These are phyloP conservation scores for Dipodomys spectabilis DNA, from an alignment of 2,113 vertebrate species.

Conservation along the genomic window DNA sequence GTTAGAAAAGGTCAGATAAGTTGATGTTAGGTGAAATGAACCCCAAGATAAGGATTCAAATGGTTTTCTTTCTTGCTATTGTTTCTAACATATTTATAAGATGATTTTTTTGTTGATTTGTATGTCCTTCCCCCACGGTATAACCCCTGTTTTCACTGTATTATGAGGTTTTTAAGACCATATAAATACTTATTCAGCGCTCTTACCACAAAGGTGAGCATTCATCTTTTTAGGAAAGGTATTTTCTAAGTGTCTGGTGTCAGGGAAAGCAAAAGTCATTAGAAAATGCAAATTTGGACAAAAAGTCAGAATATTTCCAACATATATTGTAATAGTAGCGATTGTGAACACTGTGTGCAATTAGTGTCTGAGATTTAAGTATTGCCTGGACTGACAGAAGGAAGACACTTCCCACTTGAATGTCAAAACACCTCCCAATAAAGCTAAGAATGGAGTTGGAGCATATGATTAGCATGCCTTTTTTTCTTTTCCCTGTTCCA, in stretches of 20 bases:
- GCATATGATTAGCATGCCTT: background rate
- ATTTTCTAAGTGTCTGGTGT: background rate
- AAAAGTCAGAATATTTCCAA: background rate
- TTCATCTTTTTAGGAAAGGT: background rate
- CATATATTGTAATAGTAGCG: background rate
- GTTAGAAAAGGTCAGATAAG: no score
- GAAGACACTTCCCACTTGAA: constrained; percentile 29
- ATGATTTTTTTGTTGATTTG: no score
- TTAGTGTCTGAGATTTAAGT: constrained; percentile 36
- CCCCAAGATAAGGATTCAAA: no score
- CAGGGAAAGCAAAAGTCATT: background rate
- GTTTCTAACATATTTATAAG: no score
- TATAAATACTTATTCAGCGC: background rate
- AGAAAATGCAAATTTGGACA: background rate
- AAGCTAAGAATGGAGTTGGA: constrained; percentile 55
- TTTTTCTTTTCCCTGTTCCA: background rate
- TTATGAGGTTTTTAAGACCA: no score
- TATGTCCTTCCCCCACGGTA: no score
- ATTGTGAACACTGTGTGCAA: background rate
- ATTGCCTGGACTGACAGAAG: background rate
- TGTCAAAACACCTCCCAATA: constrained; percentile 42
- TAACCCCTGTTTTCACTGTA: no score
- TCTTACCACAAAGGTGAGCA: background rate
- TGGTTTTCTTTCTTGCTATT: no score
- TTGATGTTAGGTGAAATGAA: no score